Evolutionary conservation across 2,888 invertebrate genomes (phyloP).

Genomic region (Atethmia centrago): DNA sequence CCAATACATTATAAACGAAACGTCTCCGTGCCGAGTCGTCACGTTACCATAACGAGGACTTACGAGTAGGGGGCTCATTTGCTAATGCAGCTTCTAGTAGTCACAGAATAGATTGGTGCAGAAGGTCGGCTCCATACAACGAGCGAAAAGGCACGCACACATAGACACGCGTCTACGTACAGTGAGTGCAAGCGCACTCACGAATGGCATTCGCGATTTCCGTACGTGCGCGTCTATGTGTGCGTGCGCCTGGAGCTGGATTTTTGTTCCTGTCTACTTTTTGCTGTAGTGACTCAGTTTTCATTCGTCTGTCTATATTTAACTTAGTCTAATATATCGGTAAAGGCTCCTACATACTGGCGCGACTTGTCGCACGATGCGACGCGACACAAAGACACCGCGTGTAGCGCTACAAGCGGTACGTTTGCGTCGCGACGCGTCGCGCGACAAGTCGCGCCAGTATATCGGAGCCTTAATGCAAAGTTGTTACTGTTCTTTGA

Average conservation of each 20-base stretch:
- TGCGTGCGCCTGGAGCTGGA: neutral
- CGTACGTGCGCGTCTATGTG: neutral
- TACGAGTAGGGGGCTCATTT: conserved; percentile 59
- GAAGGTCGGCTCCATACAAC: neutral
- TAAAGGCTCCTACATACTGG: too few relatives aligned
- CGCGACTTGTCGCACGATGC: too few relatives aligned
- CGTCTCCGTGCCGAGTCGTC: conserved; percentile 8
- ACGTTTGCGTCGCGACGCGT: too few relatives aligned
- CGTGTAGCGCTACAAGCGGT: too few relatives aligned
- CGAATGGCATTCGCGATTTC: too few relatives aligned
- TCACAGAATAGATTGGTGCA: neutral
- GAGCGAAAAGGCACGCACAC: neutral
- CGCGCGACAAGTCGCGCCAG: too few relatives aligned
- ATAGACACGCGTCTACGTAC: neutral
- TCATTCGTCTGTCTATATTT: conserved; percentile 16
- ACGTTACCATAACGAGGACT: conserved; percentile 32
- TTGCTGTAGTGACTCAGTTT: conserved; percentile 23
- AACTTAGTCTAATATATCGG: conserved; percentile 34
- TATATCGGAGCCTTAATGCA: too few relatives aligned
- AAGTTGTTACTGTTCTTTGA: conserved; percentile 35
- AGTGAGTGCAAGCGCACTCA: neutral
- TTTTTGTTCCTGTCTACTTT: neutral
- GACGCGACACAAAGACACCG: too few relatives aligned
- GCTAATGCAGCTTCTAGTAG: conserved; percentile 66
- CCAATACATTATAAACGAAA: conserved; percentile 26